Percentiles rank a stretch among this genome's conserved stretches.
phyloP scores from a whole-genome alignment of 2,888 invertebrate genomes.

The Drosophila dives region DNA sequence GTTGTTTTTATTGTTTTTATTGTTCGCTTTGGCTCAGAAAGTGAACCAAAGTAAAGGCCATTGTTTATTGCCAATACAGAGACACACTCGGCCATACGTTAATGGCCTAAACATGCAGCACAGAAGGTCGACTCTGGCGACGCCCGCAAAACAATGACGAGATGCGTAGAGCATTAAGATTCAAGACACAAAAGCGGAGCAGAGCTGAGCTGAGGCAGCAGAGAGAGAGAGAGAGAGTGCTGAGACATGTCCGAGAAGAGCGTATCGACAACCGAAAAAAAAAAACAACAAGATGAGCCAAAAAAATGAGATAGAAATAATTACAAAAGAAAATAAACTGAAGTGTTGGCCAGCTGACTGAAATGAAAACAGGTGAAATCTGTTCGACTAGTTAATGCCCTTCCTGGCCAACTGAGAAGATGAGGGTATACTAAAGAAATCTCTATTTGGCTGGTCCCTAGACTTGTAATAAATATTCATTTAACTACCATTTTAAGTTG shows the following conservation, averaged over 20 bases:
- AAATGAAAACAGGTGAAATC: neutral
- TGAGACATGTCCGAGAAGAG: constrained; percentile 11
- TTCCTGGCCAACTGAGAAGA: neutral
- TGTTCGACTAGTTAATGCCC: constrained; percentile 7
- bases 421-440: neutral
- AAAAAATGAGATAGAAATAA: constrained; percentile 18
- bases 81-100: constrained; percentile 8
- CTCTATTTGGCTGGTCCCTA: neutral
- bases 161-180: constrained; percentile 53
- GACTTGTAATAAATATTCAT: too few relatives aligned
- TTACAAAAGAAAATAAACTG: constrained; percentile 57
- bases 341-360: constrained; percentile 37
- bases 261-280: constrained; percentile 55
- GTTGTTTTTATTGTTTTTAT: constrained; percentile 37
- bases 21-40: constrained; percentile 44
- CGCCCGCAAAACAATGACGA: constrained; percentile 57
- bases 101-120: constrained; percentile 2
- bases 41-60: constrained; percentile 51
- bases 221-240: neutral
- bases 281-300: constrained; percentile 36
- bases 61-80: constrained; percentile 42
- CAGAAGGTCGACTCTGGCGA: constrained; percentile 54
- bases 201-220: constrained; percentile 9
- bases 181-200: constrained; percentile 49
- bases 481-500: too few relatives aligned